Evolutionary conservation across 1,140 invertebrate genomes (phyloP), one percentile per base, ranked within the genome.

Genomic region (Leguminivora glycinivorella): DNA sequence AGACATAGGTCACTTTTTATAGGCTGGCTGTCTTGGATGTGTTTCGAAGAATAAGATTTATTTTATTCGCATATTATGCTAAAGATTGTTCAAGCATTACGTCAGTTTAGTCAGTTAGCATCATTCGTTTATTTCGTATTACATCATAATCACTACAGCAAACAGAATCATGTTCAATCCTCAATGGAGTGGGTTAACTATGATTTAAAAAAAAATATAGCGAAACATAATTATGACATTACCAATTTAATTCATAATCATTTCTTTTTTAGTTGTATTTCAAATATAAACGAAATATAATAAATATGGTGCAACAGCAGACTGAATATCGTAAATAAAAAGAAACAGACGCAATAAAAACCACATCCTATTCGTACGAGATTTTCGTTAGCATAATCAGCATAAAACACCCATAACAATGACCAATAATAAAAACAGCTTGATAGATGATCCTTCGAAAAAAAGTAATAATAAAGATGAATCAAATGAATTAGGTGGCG

Each of bases 351-450:
- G 40, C 40, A 43, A 43, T 43, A 43, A 43, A 10, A 52, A 22
- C 19, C 19, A 52, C 17, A 52, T 52, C 47, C 17, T 52, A 9
- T 52, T 22, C 7, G 14, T 9, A 22, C 47, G 7, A 68, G 29
- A 40, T 63, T 29, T 29, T n/a, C 5, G 26, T 29, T 31, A 29
- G 6, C 25, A 17, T 29, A 63, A 63, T 63, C 58, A 63, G 26
- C 26, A 63, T 63, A 63, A 29, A 63, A 63, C 5, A 34, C n/a
- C 24, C 58, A 63, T 29, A 63, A 63, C 29, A 34, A 63, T 63
- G 26, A 29, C 58, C 26, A 9, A 63, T 63, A 14, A 14, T 17
- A 63, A 29, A 63, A 63, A 63, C 22, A 29, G 14, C 56, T 60
- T 60, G 58, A 31, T 17, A 17, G 58, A 63, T 63, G n/a, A n/a